Evolutionary conservation across 23 tunicate genomes (phyloP), one percentile per base, ranked within the genome.

Genomic region (Clavelina lepadiformis): DNA sequence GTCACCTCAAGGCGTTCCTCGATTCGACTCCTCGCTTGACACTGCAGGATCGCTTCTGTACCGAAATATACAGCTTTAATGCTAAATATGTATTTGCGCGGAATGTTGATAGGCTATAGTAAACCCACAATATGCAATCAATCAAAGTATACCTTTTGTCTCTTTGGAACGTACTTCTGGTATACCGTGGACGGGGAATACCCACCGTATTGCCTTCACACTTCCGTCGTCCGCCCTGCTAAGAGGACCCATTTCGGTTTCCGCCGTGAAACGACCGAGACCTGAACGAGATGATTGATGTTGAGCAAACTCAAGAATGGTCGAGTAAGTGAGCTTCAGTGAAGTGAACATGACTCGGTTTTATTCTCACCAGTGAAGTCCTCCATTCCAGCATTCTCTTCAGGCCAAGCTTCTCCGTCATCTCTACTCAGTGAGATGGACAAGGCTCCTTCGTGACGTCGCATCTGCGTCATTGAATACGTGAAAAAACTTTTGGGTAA

Each of bases 21-120:
- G 33, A 88, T 88, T 5, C 88, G 78, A 63, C 88, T 80, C 23
- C 96, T 56, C 13, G 96, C 96, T 62, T 88, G 96, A 63, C 96
- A 88, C 3, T 69, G 81, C 46, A 88, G 53, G 29, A 74, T 35
- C 11, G 96, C 96, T 35, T 86, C 95, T 86, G 73, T 32, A 47
- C 3, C 33, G 22, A 56, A 24, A 71, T 5, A 71, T 53, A 41
- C 11, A 41, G 49, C 49, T 41, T 41, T 41, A 41, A 41, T 8
- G 15, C 11, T 41, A 15, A 8, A 41, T 8, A 41, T 15, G 11
- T 41, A 8, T 8, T 41, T 41, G 49, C 49, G n/a, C 15, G 49
- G 11, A 8, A 15, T 41, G 49, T 11, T 41, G 49, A 41, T 15
- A 8, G 15, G 11, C 49, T 41, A 41, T 41, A 41, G 49, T 41